These are phyloP conservation scores for Norana najaformis DNA, from an alignment of 2,888 invertebrate genomes.

Conservation along the genomic window DNA sequence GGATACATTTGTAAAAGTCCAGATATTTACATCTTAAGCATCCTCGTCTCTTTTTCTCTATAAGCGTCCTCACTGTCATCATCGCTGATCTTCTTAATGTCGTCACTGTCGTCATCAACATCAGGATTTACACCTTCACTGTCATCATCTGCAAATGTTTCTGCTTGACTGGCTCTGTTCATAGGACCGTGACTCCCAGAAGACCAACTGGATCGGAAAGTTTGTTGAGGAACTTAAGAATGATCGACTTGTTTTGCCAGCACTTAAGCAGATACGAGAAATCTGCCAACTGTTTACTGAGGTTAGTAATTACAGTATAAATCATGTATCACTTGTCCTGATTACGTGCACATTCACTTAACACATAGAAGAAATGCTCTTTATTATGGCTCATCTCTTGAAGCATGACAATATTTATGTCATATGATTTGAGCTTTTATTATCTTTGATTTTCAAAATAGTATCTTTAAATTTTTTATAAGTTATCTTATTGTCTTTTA, in stretches of 20 bases:
- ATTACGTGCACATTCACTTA: too few relatives aligned
- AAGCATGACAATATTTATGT: too few relatives aligned
- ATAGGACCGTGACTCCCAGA: slow-evolving; percentile 87
- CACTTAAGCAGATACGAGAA: slow-evolving; percentile 90
- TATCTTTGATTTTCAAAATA: too few relatives aligned
- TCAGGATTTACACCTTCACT: background rate
- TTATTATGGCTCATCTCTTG: too few relatives aligned
- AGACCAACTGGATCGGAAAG: slow-evolving; percentile 90
- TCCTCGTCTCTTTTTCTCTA: background rate
- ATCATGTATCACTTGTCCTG: too few relatives aligned
- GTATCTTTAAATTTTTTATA: too few relatives aligned
- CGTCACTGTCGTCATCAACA: background rate
- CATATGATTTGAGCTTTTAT: too few relatives aligned
- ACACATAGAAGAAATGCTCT: too few relatives aligned
- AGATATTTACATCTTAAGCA: background rate
- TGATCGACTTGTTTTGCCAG: slow-evolving; percentile 86
- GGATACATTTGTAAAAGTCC: background rate
- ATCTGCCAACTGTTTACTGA: slow-evolving; percentile 89
- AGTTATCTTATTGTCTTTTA: too few relatives aligned
- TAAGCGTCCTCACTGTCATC: background rate
- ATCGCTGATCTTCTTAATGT: background rate
- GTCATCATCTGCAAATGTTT: background rate
- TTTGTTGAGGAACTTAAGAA: slow-evolving; percentile 87
- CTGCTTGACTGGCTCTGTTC: background rate
- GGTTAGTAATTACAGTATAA: slow-evolving; percentile 56